Conservation (phyloP, 2,113 vertebrate genomes). For the Oreochromis aureus region DNA sequence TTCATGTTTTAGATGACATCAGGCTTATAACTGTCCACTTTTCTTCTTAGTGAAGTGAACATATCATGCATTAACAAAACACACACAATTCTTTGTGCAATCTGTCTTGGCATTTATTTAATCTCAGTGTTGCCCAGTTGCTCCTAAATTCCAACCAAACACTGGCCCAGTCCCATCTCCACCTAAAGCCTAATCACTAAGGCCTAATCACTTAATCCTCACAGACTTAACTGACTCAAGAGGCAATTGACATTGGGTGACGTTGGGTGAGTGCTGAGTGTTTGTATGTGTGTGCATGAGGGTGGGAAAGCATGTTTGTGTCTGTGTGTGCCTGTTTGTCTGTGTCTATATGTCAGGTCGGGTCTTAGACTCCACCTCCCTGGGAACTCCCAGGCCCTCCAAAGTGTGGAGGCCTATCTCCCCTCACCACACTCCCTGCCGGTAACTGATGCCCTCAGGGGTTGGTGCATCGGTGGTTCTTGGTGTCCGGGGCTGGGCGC, state of each 20-base stretch:
- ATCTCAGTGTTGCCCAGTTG: rapidly evolving
- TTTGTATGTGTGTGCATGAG: too few species aligned
- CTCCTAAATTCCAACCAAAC: background rate
- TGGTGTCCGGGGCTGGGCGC: too few species aligned
- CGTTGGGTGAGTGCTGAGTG: too few species aligned
- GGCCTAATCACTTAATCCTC: background rate
- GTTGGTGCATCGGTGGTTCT: too few species aligned
- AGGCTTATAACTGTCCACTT: background rate
- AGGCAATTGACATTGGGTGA: rapidly evolving
- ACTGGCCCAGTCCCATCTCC: background rate
- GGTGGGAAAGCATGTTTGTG: too few species aligned
- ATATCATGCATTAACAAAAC: background rate
- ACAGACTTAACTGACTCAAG: background rate
- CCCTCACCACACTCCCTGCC: too few species aligned
- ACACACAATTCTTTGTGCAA: rapidly evolving
- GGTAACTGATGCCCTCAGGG: too few species aligned
- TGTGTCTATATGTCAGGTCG: too few species aligned
- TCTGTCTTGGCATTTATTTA: background rate
- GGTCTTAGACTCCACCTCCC: too few species aligned
- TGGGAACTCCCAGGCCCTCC: too few species aligned
- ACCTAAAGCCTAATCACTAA: background rate
- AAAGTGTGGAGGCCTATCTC: too few species aligned
- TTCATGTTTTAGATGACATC: rapidly evolving
- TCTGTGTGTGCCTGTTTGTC: too few species aligned
- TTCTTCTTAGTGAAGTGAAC: background rate